These are phyloP conservation scores for Peromyscus nudipes DNA, from an alignment of 2,797 vertebrate species.

Conservation along the genomic window DNA sequence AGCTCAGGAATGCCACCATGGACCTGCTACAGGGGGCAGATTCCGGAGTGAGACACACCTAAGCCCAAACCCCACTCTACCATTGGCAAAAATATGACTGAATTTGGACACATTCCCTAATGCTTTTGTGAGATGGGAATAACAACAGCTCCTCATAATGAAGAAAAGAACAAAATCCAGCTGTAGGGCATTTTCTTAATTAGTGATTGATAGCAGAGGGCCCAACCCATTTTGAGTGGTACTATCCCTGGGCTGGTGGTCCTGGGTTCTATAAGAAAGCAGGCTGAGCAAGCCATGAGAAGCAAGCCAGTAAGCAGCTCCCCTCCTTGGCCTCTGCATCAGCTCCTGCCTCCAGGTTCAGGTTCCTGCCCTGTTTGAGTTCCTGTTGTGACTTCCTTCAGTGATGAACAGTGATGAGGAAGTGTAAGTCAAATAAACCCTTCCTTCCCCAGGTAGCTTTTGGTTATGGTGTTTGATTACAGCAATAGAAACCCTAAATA, in stretches of 20 bases:
- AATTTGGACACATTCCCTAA: background rate
- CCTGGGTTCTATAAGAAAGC: background rate
- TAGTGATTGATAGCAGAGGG: background rate
- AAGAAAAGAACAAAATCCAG: background rate
- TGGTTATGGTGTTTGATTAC: background rate
- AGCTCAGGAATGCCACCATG: background rate
- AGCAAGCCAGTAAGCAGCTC: too few relatives aligned
- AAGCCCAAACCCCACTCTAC: background rate
- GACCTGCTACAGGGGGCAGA: background rate
- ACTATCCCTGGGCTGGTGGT: background rate
- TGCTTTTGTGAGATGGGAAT: slow-evolving; percentile 4
- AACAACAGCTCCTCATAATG: background rate
- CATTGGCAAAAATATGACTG: background rate
- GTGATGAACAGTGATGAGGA: background rate
- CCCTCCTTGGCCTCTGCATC: background rate
- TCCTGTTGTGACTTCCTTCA: background rate
- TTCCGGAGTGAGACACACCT: background rate
- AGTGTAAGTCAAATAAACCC: background rate
- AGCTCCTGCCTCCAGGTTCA: background rate
- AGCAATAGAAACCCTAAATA: background rate
- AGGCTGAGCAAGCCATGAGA: too few relatives aligned
- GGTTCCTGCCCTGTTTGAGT: background rate
- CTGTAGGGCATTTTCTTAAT: slow-evolving; percentile 3
- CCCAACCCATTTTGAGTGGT: background rate
- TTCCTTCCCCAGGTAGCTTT: background rate